Evolutionary conservation across 1,140 invertebrate species (phyloP).

Genomic region (Ganaspis sp.): DNA sequence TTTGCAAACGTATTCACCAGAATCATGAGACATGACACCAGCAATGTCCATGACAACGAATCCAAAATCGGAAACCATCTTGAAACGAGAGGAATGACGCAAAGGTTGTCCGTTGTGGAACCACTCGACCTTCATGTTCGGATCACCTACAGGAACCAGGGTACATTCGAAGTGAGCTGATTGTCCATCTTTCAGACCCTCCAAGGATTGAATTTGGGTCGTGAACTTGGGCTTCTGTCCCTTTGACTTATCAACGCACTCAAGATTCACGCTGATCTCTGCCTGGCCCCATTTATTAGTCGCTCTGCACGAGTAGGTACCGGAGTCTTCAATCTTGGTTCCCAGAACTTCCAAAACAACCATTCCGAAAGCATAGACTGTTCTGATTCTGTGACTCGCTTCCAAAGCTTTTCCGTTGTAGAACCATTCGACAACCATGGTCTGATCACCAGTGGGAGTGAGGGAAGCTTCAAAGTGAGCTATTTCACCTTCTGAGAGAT

Average conservation of each 20-base stretch:
- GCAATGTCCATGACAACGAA: slow-evolving; percentile 97
- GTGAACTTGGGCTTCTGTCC: slow-evolving; percentile 93
- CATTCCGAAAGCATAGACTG: slow-evolving; percentile 96
- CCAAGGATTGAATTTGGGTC: slow-evolving; percentile 89
- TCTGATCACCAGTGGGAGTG: slow-evolving; percentile 95
- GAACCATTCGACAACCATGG: slow-evolving; percentile 98
- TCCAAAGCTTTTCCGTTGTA: slow-evolving; percentile 93
- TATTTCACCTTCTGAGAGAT: slow-evolving; percentile 92
- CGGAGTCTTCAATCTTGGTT: slow-evolving; percentile 91
- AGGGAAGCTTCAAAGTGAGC: slow-evolving; percentile 96
- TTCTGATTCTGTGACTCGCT: slow-evolving; percentile 92
- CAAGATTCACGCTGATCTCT: slow-evolving; percentile 89
- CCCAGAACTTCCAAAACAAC: slow-evolving; percentile 95
- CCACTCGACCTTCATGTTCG: slow-evolving; percentile 96
- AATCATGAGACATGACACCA: slow-evolving; percentile 94
- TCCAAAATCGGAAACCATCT: slow-evolving; percentile 96
- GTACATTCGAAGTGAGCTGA: slow-evolving; percentile 96
- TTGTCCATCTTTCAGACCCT: slow-evolving; percentile 92
- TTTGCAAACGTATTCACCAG: slow-evolving; percentile 93
- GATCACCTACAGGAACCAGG: slow-evolving; percentile 93
- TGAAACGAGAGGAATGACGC: slow-evolving; percentile 92
- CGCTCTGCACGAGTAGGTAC: slow-evolving; percentile 90
- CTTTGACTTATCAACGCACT: slow-evolving; percentile 89
- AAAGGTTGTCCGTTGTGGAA: slow-evolving; percentile 94
- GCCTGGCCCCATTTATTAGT: slow-evolving; percentile 92